Evolutionary conservation across 2,888 invertebrate species (phyloP).

Genomic region (Acanthosepion lycidas): DNA sequence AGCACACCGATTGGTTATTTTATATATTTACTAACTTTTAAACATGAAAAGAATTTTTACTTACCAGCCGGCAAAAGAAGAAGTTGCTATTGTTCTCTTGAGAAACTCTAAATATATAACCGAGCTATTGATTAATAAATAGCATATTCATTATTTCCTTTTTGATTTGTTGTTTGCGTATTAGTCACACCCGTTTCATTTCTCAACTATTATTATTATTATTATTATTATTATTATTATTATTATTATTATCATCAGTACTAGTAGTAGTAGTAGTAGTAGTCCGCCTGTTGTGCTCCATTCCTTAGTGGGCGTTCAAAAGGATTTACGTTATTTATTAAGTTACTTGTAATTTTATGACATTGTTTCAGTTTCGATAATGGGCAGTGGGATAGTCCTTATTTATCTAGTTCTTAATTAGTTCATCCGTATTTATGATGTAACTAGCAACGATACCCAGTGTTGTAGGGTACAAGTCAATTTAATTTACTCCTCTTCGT

Average conservation of each 20-base stretch:
- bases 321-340: neutral
- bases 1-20: neutral
- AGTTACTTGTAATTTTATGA: too few relatives aligned
- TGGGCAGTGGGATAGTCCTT: neutral
- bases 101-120: neutral
- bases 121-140: neutral
- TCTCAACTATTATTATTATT: neutral
- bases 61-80: neutral
- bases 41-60: neutral
- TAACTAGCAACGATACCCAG: too few relatives aligned
- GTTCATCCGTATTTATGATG: neutral
- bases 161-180: neutral
- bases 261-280: too few relatives aligned
- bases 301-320: neutral
- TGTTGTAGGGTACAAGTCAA: too few relatives aligned
- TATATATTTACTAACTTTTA: neutral
- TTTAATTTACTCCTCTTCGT: too few relatives aligned
- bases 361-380: neutral
- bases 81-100: neutral
- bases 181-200: neutral
- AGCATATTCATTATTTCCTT: neutral
- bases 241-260: too few relatives aligned
- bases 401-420: neutral
- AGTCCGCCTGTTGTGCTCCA: neutral
- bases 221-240: too few relatives aligned